Base-by-base conservation (phyloP, 2,113 vertebrate genomes). In the Myotis davidii region DNA sequence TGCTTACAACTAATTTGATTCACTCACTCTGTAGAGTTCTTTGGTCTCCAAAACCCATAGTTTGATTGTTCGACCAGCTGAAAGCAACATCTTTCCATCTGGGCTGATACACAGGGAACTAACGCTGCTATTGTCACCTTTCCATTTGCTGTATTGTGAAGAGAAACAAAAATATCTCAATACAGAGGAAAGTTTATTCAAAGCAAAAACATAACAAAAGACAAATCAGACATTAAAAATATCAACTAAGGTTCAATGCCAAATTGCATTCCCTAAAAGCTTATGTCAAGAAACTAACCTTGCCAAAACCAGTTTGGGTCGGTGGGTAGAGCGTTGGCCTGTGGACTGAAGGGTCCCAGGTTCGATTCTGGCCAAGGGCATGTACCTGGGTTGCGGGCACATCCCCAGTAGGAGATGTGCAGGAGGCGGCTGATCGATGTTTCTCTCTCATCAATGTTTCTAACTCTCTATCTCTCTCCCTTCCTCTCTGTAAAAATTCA, bases 1-100 rank as follows among this genome's bases (percentile, higher is more conserved):
- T 25, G 77, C 56, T 96, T 95, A 91, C 3, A 64, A 96, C 29
- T 79, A 93, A 87, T 92, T 34, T 76, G 78, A 97, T 79, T 70
- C 92, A 98, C 99, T 98, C 98, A 99, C 99, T 98, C 99, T 99
- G 98, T 99, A 99, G 98, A 99, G 97, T 98, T 99, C 99, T 98
- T 99, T 99, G 98, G 99, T 99, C 98, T 99, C 99, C 98, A 99
- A 98, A 98, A 99, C 98, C 99, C 99, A 99, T 98, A 99, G 99
- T 98, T 99, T 99, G 98, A 99, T 99, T 85, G 98, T 98, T 97
- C 99, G 99, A 94, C 99, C 99, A 0, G 99, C 99, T 90, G 99
- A 99, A 61, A 99, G 99, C 96, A 99, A 98, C 97, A 99, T 99
- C 96, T 99, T 99, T 52, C 99, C 99, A 96, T 99, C 99, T 61